Evolutionary conservation across 2,888 invertebrate species (phyloP).

Genomic region (Autographa pulchrina): DNA sequence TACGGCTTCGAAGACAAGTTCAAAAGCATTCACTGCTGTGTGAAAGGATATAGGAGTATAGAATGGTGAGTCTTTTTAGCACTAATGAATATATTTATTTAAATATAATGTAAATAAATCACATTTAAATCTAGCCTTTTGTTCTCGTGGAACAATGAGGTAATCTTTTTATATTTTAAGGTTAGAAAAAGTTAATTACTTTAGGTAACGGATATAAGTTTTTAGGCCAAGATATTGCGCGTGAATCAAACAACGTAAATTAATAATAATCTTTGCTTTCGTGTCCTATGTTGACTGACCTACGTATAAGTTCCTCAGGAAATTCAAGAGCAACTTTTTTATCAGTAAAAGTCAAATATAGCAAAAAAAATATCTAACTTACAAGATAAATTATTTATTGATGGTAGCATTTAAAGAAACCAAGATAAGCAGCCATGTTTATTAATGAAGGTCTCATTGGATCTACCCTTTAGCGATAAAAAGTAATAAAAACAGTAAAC

Average conservation of each 20-base stretch:
- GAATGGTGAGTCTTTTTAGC: constrained; percentile 91
- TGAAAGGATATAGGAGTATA: constrained; percentile 93
- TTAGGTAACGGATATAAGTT: too few species aligned
- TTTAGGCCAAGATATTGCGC: too few species aligned
- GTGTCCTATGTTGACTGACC: not conserved
- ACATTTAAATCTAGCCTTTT: too few species aligned
- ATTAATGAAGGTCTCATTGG: constrained; percentile 25
- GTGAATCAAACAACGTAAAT: not conserved
- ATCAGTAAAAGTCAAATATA: not conserved
- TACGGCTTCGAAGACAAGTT: constrained; percentile 92
- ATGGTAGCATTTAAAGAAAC: not conserved
- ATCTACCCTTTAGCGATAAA: constrained; percentile 30
- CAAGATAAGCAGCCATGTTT: not conserved
- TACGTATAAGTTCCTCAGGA: not conserved
- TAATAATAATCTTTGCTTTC: not conserved
- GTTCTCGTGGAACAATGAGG: too few species aligned
- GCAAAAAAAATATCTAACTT: not conserved
- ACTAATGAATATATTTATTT: too few species aligned
- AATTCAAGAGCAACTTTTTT: not conserved
- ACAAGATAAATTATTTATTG: not conserved
- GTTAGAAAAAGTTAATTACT: too few species aligned
- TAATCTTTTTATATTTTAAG: too few species aligned
- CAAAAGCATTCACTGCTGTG: constrained; percentile 94
- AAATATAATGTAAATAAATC: too few species aligned
- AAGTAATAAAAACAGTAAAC: constrained; percentile 31